These are phyloP conservation scores for Aurelia sp. DNA, from an alignment of 30 jellyfish, hydroid and myxozoan species.

Conservation along the genomic window DNA sequence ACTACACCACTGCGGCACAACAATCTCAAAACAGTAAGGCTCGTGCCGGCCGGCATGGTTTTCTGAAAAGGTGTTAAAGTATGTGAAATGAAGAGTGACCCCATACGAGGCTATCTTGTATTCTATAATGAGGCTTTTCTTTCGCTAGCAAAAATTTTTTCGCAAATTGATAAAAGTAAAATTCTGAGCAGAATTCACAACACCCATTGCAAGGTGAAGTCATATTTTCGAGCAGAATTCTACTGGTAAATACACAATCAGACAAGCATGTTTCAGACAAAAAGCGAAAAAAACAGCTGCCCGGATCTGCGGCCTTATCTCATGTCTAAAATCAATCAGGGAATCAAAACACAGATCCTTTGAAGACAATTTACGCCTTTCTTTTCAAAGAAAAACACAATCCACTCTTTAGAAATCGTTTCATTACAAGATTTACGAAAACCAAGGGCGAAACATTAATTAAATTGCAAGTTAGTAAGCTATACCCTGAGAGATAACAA, in stretches of 20 bases:
- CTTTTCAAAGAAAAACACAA: slow-evolving; percentile 54
- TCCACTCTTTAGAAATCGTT: slow-evolving; percentile 60
- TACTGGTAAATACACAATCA: slow-evolving; percentile 9
- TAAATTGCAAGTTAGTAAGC: slow-evolving; percentile 66
- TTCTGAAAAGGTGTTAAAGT: too few relatives aligned
- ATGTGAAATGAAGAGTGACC: too few relatives aligned
- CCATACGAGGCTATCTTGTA: too few relatives aligned
- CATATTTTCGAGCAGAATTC: not conserved
- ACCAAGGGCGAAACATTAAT: slow-evolving; percentile 58
- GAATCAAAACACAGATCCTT: slow-evolving; percentile 53
- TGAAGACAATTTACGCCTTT: slow-evolving; percentile 65
- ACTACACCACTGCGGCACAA: too few relatives aligned
- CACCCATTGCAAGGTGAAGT: too few relatives aligned
- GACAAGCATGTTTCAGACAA: slow-evolving; percentile 38
- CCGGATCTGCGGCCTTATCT: slow-evolving; percentile 30
- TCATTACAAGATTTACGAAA: slow-evolving; percentile 53
- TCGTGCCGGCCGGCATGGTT: too few relatives aligned
- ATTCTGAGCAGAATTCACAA: too few relatives aligned
- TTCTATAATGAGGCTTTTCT: too few relatives aligned
- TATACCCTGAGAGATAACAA: slow-evolving; percentile 44
- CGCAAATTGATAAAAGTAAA: too few relatives aligned
- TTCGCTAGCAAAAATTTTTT: too few relatives aligned
- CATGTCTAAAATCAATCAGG: slow-evolving; percentile 50
- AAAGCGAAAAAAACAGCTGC: slow-evolving; percentile 48
- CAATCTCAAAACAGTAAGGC: too few relatives aligned